Evolutionary conservation across 2,113 vertebrate species (phyloP), one percentile per base, ranked within the genome.

Genomic region (Otis tarda): DNA sequence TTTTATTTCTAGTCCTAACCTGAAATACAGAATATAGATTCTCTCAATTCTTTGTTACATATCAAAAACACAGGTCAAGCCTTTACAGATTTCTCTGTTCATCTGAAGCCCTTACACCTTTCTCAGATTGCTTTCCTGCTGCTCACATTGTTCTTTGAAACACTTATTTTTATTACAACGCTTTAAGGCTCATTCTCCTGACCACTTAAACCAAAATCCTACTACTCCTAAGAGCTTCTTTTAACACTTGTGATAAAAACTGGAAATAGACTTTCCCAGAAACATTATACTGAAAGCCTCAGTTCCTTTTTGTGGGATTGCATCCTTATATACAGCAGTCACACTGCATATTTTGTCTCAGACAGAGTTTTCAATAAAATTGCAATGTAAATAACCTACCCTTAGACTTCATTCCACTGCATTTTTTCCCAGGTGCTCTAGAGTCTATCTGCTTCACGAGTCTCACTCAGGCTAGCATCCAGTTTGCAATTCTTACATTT

Each of bases 251-350:
- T 75, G 67, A 65, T 45, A 91, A 49, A 84, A 95, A 84, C 57
- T 82, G 87, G 65, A 89, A 93, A 79, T 43, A 73, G 65, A 73
- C 17, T 50, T 95, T 84, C 30, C 88, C 57, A 65, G 87, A 96
- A 94, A 71, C n/a, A 76, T 78, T 78, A 64, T 53, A 39, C 33
- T 85, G 87, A 89, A 95, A 89, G 35, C 69, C 74, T 73, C 65
- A 60, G 20, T 39, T 87, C 14, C 39, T 89, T 87, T 90, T 71
- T 73, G 69, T 31, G 45, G 30, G 27, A 63, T 87, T 39, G 45
- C 39, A n/a, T 82, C 57, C 53, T 84, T 82, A 82, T 18, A 69
- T 12, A 60, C 0, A 0, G 53, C 24, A 89, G 56, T 77, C 27
- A 79, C 11, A 25, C 16, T 23, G 33, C 31, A 13, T n/a, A n/a